phyloP scores from a whole-genome alignment of 2,797 vertebrate species.

The Martes flavigula region DNA sequence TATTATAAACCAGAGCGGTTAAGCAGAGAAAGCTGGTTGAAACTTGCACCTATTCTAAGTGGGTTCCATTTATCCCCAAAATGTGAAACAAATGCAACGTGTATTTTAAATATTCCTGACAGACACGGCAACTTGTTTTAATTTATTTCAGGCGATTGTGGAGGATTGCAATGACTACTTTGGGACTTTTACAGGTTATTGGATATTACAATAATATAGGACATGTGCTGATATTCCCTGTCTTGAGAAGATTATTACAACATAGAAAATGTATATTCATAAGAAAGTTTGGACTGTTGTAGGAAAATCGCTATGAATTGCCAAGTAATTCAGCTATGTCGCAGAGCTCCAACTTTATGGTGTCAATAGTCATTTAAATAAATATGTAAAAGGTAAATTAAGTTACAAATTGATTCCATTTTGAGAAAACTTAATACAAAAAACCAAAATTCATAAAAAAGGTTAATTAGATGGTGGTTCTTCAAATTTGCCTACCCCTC shows the following conservation, averaged over 20 bases:
- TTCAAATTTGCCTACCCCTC: not conserved
- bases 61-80: conserved; percentile 53
- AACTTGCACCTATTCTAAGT: conserved; percentile 15
- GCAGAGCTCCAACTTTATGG: conserved; percentile 11
- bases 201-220: conserved; percentile 41
- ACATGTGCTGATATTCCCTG: conserved; percentile 10
- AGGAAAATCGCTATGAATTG: conserved; percentile 30
- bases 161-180: not conserved
- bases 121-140: conserved; percentile 44
- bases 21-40: conserved; percentile 37
- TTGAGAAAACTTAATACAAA: conserved; percentile 31
- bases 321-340: conserved; percentile 3
- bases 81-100: conserved; percentile 57
- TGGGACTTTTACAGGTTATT: conserved; percentile 40
- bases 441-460: conserved; percentile 2
- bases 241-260: conserved; percentile 30
- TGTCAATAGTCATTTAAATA: not conserved
- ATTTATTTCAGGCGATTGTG: conserved; percentile 50
- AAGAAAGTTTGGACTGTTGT: not conserved
- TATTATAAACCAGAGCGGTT: conserved; percentile 30
- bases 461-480: not conserved
- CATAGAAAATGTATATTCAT: conserved; percentile 25
- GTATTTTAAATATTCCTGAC: conserved; percentile 54
- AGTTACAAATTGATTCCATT: not conserved
- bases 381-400: conserved; percentile 45